A percentile compares a stretch with the other conserved stretches of the same genome.
Conservation (phyloP, 2,888 invertebrate genomes). For the Drosophila aldrichi region DNA sequence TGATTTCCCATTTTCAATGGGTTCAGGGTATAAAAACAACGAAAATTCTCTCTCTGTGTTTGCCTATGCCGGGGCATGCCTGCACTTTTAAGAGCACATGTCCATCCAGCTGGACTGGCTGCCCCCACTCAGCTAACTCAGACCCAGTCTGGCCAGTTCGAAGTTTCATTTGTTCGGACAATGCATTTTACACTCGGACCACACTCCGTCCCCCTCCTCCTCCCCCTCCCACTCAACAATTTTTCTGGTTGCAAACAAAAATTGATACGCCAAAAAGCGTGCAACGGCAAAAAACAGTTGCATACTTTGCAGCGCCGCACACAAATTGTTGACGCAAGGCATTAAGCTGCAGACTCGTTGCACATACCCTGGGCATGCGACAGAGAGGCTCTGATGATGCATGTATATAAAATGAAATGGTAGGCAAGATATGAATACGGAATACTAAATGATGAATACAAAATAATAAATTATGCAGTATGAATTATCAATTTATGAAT, state of each 20-base stretch:
- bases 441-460: not conserved
- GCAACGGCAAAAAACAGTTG: constrained; percentile 54
- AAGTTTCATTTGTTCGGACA: constrained; percentile 63
- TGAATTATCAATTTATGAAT: too few species aligned
- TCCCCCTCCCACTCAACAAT: not conserved
- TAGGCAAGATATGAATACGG: too few species aligned
- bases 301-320: constrained; percentile 61
- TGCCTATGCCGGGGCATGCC: constrained; percentile 62
- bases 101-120: not conserved
- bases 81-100: constrained; percentile 44
- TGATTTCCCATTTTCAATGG: too few species aligned
- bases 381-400: not conserved
- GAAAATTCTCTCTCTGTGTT: constrained; percentile 34
- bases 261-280: constrained; percentile 71
- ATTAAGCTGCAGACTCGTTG: constrained; percentile 61
- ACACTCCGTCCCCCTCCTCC: too few species aligned
- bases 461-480: not conserved
- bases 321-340: constrained; percentile 82
- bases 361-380: constrained; percentile 32
- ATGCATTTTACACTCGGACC: constrained; percentile 54
- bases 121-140: not conserved
- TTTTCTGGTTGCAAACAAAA: constrained; percentile 54
- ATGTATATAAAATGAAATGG: not conserved
- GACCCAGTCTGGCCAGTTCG: constrained; percentile 39
- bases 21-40: too few species aligned